Evolutionary conservation across 2,797 vertebrate genomes (phyloP).

Genomic region (Ceryle rudis): DNA sequence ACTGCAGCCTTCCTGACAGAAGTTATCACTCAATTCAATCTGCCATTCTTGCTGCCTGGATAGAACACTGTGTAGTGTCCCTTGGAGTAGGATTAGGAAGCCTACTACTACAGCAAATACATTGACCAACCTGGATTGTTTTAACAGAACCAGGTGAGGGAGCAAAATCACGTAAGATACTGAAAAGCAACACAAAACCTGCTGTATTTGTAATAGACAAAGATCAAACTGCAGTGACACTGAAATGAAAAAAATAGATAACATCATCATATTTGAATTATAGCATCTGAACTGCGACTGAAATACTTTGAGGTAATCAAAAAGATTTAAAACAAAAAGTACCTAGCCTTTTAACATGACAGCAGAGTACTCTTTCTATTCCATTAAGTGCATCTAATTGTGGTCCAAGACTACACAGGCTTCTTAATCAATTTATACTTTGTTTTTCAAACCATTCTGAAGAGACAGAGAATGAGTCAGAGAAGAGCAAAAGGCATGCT

Average conservation of each 20-base stretch:
- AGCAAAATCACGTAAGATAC: neutral
- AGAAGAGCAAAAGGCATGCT: neutral
- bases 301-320: neutral
- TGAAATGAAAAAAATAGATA: neutral
- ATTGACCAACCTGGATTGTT: neutral
- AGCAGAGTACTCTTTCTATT: neutral
- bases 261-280: neutral
- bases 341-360: neutral
- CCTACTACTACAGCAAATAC: neutral
- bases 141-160: neutral
- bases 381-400: neutral
- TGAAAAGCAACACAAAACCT: neutral
- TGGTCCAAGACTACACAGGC: neutral
- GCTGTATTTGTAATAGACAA: fast-evolving
- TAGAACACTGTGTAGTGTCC: neutral
- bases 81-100: neutral
- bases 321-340: neutral
- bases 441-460: slow-evolving; percentile 10
- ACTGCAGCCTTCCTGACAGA: neutral
- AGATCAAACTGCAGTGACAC: neutral
- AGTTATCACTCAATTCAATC: neutral
- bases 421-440: neutral
- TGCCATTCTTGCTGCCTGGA: neutral
- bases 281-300: neutral
- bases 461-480: neutral